A percentile compares a stretch with the other conserved stretches of the same genome.
Evolutionary conservation across 2,888 invertebrate species (phyloP).

Genomic region (Drosophila gaucha): DNA sequence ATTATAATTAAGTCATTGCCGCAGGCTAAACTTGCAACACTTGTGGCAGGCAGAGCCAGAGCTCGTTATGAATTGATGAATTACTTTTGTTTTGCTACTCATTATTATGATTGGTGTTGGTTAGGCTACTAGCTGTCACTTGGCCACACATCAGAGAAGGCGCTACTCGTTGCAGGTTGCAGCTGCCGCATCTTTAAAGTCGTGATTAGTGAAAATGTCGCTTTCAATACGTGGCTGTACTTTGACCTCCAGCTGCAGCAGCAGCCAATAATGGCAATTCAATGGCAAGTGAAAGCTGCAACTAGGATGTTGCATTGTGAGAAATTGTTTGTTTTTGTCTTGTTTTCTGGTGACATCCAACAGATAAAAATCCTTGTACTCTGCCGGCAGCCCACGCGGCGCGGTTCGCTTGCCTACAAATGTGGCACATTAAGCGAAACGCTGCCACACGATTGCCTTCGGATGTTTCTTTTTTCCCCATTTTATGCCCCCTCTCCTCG

Average conservation of each 20-base stretch:
- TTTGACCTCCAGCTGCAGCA: conserved; percentile 56
- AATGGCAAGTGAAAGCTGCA: conserved; percentile 62
- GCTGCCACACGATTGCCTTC: conserved; percentile 17
- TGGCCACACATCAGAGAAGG: conserved; percentile 1
- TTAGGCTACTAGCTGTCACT: neutral
- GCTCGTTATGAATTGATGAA: conserved; percentile 43
- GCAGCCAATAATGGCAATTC: conserved; percentile 54
- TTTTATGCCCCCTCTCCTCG: neutral
- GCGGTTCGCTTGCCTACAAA: conserved; percentile 40
- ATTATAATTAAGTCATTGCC: neutral
- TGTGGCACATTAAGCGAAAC: conserved; percentile 50
- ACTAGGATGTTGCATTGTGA: conserved; percentile 51
- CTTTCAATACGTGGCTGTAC: conserved; percentile 62
- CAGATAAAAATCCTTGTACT: conserved; percentile 63
- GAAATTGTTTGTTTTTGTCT: conserved; percentile 46
- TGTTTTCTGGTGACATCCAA: conserved; percentile 59
- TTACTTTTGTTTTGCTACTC: conserved; percentile 30
- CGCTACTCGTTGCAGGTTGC: conserved; percentile 9
- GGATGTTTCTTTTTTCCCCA: conserved; percentile 33
- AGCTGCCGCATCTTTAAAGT: conserved; percentile 15
- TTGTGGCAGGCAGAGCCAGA: too few relatives aligned
- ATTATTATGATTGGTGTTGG: neutral
- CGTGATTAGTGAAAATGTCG: conserved; percentile 61
- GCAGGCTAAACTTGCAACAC: neutral
- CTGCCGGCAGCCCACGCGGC: conserved; percentile 27